Evolutionary conservation across 1,140 invertebrate species (phyloP).

Genomic region (Kradibia gibbosae): DNA sequence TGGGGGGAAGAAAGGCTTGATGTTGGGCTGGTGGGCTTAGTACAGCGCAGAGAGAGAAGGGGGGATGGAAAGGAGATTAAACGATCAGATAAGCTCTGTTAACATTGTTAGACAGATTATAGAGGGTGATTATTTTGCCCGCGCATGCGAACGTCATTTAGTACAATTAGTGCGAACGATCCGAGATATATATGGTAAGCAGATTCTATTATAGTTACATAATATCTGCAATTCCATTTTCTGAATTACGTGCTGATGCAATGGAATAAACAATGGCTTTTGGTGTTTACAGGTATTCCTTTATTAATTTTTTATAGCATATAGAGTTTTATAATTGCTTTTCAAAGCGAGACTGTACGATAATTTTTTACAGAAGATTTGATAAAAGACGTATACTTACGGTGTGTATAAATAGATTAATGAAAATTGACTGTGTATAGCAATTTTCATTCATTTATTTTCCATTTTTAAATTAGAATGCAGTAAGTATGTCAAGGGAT

Average conservation of each 20-base stretch:
- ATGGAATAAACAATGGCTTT: not conserved
- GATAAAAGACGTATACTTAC: not conserved
- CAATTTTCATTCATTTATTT: conserved; percentile 2
- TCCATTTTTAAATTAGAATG: conserved; percentile 14
- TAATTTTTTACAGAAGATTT: not conserved
- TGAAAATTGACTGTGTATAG: not conserved
- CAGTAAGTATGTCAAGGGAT: not conserved
- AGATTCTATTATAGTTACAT: conserved; percentile 15
- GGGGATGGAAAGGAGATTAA: conserved; percentile 35
- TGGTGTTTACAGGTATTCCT: conserved; percentile 5
- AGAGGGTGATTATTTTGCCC: conserved; percentile 29
- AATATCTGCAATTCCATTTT: conserved; percentile 46
- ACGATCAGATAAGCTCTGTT: conserved; percentile 49
- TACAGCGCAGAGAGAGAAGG: not conserved
- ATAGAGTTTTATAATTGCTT: not conserved
- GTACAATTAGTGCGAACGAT: conserved; percentile 35
- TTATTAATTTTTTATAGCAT: conserved; percentile 32
- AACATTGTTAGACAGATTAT: conserved; percentile 47
- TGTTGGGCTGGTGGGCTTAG: too few relatives aligned
- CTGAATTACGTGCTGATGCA: not conserved
- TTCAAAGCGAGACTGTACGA: conserved; percentile 1
- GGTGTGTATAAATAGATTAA: not conserved
- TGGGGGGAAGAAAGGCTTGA: not conserved
- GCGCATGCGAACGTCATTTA: conserved; percentile 37
- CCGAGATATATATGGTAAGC: not conserved